Conservation (phyloP, 2,797 vertebrate species). For the Jordanella pulchra region DNA sequence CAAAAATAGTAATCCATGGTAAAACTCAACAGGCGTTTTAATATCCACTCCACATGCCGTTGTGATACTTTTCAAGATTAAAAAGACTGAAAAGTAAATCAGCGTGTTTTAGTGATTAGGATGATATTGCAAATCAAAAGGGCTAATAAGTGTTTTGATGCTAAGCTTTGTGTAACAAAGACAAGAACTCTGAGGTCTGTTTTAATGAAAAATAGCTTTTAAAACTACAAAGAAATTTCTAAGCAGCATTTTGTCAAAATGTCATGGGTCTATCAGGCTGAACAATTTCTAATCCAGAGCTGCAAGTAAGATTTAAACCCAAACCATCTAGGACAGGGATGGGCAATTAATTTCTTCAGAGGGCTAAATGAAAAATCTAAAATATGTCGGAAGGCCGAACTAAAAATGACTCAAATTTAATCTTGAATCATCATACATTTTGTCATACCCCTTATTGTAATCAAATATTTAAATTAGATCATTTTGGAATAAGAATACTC, state of each 20-base stretch:
- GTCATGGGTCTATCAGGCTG: slow-evolving; percentile 31
- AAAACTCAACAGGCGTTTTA: slow-evolving; percentile 41
- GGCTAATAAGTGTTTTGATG: not conserved
- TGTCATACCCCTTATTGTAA: no score
- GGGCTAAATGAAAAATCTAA: no score
- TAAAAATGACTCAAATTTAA: no score
- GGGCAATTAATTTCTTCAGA: no score
- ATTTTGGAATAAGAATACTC: no score
- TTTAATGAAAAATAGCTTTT: slow-evolving; percentile 49
- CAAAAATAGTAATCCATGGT: slow-evolving; percentile 40
- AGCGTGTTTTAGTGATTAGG: slow-evolving; percentile 15
- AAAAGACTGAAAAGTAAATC: slow-evolving; percentile 34
- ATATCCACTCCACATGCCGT: slow-evolving; percentile 28
- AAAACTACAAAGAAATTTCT: slow-evolving; percentile 46
- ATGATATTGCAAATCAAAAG: slow-evolving; percentile 36
- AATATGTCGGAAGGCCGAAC: no score
- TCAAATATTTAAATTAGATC: no score
- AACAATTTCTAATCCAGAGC: slow-evolving; percentile 27
- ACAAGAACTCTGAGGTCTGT: slow-evolving; percentile 55
- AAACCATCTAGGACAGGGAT: slow-evolving; percentile 14
- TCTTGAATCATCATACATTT: no score
- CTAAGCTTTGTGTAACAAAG: slow-evolving; percentile 54
- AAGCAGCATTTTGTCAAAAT: slow-evolving; percentile 46
- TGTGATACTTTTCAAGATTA: slow-evolving; percentile 49
- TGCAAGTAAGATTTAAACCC: slow-evolving; percentile 29